phyloP scores from a whole-genome alignment of 2,888 invertebrate species.

The Calephelis perditalis region DNA sequence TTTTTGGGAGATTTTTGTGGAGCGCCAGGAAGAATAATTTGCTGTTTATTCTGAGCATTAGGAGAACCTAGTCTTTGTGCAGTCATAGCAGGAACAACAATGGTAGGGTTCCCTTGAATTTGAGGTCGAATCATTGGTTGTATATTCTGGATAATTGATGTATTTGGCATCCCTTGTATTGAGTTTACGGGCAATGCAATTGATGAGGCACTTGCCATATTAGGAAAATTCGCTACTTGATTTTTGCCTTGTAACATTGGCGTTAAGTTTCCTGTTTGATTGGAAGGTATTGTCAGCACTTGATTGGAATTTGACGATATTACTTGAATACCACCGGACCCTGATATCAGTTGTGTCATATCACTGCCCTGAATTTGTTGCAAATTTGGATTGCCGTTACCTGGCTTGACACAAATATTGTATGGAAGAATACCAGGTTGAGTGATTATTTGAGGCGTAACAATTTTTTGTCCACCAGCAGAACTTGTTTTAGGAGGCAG shows the following conservation, averaged over 20 bases:
- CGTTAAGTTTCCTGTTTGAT: constrained; percentile 56
- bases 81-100: constrained; percentile 67
- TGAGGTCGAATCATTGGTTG: constrained; percentile 73
- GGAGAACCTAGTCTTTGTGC: constrained; percentile 66
- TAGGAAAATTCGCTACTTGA: constrained; percentile 66
- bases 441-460: constrained; percentile 66
- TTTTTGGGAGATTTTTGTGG: constrained; percentile 72
- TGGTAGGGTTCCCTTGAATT: constrained; percentile 68
- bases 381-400: constrained; percentile 56
- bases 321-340: constrained; percentile 70
- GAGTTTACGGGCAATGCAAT: constrained; percentile 70
- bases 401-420: constrained; percentile 71
- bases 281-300: constrained; percentile 65
- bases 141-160: constrained; percentile 69
- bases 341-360: constrained; percentile 65
- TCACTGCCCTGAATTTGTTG: constrained; percentile 68
- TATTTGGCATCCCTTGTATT: constrained; percentile 66
- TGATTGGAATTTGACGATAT: constrained; percentile 74
- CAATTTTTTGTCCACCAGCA: constrained; percentile 58
- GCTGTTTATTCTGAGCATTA: constrained; percentile 64
- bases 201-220: constrained; percentile 72
- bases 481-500: constrained; percentile 65
- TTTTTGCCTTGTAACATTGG: constrained; percentile 66
- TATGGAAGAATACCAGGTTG: constrained; percentile 66
- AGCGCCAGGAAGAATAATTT: constrained; percentile 59